These are phyloP conservation scores for Dinoponera quadriceps DNA, from an alignment of 1,140 invertebrate species.

Conservation along the genomic window DNA sequence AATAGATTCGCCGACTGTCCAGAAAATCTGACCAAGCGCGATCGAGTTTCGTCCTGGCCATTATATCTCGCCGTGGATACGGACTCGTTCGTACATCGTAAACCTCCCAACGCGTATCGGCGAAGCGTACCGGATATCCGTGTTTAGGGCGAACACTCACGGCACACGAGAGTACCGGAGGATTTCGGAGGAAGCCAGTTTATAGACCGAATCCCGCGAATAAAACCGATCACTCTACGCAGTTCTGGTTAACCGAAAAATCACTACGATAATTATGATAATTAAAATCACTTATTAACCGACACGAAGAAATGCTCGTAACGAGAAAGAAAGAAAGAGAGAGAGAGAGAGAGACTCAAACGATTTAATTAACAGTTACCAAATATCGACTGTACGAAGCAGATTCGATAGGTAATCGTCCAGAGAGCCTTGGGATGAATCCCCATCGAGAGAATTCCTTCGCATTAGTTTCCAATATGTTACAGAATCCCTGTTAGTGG, in stretches of 20 bases:
- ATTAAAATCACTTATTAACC: neutral
- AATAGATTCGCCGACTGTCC: conserved; percentile 65
- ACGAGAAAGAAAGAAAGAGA: no score
- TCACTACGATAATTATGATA: neutral
- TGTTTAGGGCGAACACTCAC: neutral
- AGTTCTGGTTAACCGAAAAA: neutral
- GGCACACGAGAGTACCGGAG: neutral
- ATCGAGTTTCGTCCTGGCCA: conserved; percentile 44
- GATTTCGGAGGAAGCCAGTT: neutral
- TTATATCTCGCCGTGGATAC: conserved; percentile 27
- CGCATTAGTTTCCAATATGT: neutral
- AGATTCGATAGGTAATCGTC: neutral
- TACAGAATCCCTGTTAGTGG: neutral
- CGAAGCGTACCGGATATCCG: neutral
- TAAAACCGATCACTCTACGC: neutral
- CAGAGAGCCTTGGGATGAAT: neutral
- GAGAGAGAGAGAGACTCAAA: no score
- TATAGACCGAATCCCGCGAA: neutral
- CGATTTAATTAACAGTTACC: no score
- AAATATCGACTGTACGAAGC: neutral
- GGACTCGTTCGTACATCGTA: conserved; percentile 19
- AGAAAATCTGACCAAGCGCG: conserved; percentile 62
- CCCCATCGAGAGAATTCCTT: neutral
- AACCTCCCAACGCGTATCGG: neutral
- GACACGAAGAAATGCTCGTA: neutral